Evolutionary conservation across 2,113 vertebrate genomes (phyloP).

Genomic region (Micromys minutus): DNA sequence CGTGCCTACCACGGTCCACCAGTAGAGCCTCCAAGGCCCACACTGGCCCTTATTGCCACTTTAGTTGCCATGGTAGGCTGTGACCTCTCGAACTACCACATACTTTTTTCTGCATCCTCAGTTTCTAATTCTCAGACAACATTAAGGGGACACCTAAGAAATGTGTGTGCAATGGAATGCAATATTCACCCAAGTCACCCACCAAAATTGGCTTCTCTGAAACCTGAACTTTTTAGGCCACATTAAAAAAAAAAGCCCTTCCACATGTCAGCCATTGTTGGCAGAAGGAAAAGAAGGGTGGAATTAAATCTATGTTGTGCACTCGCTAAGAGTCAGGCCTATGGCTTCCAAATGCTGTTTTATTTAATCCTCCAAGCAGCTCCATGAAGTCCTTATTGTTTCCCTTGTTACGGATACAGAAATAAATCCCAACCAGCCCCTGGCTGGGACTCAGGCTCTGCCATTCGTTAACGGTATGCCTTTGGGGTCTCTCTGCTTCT

Average conservation of each 20-base stretch:
- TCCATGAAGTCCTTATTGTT: neutral
- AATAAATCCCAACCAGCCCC: slow-evolving; percentile 16
- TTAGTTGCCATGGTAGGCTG: neutral
- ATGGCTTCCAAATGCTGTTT: slow-evolving; percentile 49
- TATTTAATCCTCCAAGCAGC: slow-evolving; percentile 7
- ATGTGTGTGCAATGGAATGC: neutral
- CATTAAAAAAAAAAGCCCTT: neutral
- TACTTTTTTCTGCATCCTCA: neutral
- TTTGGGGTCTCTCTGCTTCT: neutral
- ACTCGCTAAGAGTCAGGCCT: slow-evolving; percentile 26
- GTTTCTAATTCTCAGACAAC: neutral
- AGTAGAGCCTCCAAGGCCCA: neutral
- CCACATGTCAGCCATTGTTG: neutral
- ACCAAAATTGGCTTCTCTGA: neutral
- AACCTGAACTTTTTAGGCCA: neutral
- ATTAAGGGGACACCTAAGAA: neutral
- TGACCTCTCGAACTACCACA: neutral
- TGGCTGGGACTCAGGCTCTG: neutral
- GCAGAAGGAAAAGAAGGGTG: neutral
- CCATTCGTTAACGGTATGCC: neutral
- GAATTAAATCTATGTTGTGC: slow-evolving; percentile 33
- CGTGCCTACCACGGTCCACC: neutral
- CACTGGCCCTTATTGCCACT: neutral
- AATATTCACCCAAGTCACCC: neutral
- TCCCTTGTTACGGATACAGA: neutral